Conservation (phyloP, 2,113 vertebrate genomes). For the Cyphomyrus plagiostoma region DNA sequence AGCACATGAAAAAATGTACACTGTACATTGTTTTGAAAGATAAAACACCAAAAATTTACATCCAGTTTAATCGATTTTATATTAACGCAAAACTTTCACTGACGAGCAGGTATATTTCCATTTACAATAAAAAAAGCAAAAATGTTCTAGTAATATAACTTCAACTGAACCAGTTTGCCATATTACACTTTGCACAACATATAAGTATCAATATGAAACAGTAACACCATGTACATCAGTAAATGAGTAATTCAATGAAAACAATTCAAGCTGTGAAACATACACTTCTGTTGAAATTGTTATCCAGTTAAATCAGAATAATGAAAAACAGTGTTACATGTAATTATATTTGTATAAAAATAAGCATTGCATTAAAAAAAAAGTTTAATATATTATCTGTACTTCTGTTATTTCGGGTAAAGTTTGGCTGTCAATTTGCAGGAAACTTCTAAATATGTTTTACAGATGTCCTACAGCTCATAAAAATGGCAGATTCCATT, state of each 20-base stretch:
- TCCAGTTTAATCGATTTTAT: constrained; percentile 39
- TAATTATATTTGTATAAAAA: constrained; percentile 43
- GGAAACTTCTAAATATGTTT: constrained; percentile 10
- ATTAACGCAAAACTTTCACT: constrained; percentile 41
- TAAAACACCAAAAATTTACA: constrained; percentile 20
- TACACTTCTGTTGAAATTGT: constrained; percentile 12
- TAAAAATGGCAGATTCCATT: not conserved
- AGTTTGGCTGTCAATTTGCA: constrained; percentile 7
- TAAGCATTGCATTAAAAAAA: constrained; percentile 38
- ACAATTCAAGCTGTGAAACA: constrained; percentile 17
- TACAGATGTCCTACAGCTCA: constrained; percentile 2
- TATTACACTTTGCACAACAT: constrained; percentile 37
- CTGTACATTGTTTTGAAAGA: not conserved
- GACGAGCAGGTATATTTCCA: constrained; percentile 37
- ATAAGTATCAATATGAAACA: constrained; percentile 31
- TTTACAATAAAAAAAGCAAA: constrained; percentile 37
- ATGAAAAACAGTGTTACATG: constrained; percentile 25
- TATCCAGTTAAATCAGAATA: constrained; percentile 31
- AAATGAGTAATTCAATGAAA: constrained; percentile 17
- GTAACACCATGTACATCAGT: constrained; percentile 29
- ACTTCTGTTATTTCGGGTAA: constrained; percentile 28
- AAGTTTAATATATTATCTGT: constrained; percentile 48
- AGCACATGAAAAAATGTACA: not conserved
- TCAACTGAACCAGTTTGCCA: constrained; percentile 15
- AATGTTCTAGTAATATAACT: constrained; percentile 20